A percentile compares a stretch with the other conserved stretches of the same genome.
Evolutionary conservation across 2,113 vertebrate species (phyloP).

Genomic region (Pseudorectes ferrugineus): DNA sequence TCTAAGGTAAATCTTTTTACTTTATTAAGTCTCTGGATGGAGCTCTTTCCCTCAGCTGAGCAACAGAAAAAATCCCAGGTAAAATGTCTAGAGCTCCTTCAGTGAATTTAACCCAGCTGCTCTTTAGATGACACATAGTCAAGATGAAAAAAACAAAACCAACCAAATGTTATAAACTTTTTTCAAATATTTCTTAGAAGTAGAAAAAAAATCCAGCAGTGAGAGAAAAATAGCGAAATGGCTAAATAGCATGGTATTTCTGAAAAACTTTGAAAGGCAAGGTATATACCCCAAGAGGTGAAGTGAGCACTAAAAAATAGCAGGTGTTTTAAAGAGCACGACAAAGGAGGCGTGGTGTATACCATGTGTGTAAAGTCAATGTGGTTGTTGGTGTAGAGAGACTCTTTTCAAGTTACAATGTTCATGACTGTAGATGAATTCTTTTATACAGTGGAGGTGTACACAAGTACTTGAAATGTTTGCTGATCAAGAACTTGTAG

Average conservation of each 20-base stretch:
- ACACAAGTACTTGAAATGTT: background rate
- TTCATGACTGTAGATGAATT: background rate
- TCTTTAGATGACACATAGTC: background rate
- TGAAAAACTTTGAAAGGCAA: background rate
- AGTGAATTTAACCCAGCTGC: background rate
- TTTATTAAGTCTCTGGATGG: conserved; percentile 94
- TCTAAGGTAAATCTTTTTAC: conserved; percentile 94
- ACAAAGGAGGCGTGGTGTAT: background rate
- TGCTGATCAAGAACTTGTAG: background rate
- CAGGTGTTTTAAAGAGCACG: background rate
- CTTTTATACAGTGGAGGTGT: background rate
- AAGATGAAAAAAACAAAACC: background rate
- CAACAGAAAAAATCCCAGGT: conserved; percentile 69
- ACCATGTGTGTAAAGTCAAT: background rate
- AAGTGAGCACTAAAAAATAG: background rate
- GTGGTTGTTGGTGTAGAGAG: background rate
- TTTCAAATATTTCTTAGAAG: background rate
- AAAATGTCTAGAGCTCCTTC: background rate
- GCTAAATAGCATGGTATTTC: background rate
- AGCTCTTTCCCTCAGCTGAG: conserved; percentile 81
- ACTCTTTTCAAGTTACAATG: background rate
- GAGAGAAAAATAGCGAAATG: background rate
- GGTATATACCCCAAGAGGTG: background rate
- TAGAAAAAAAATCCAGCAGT: background rate
- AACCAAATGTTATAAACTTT: background rate